Percentiles rank a stretch among this genome's conserved stretches.
phyloP scores from a whole-genome alignment of 2,888 invertebrate species.

The Seladonia tumulorum region DNA sequence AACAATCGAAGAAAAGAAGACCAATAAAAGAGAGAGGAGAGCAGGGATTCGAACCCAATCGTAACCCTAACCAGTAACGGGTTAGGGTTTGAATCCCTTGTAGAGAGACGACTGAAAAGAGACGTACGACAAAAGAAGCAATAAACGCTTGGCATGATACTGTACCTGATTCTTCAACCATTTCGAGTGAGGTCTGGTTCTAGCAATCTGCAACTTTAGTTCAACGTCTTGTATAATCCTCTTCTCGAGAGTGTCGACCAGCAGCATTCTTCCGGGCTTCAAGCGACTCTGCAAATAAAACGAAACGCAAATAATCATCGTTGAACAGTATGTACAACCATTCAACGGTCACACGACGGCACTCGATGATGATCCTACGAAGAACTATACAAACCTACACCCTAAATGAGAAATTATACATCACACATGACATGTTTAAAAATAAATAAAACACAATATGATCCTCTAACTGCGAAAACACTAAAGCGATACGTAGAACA shows the following conservation, averaged over 20 bases:
- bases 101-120: not conserved
- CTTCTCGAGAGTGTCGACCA: slow-evolving; percentile 97
- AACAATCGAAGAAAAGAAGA: not conserved
- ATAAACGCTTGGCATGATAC: slow-evolving; percentile 9
- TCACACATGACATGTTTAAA: slow-evolving; percentile 79
- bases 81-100: too few relatives aligned
- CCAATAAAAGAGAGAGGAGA: not conserved
- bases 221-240: slow-evolving; percentile 97
- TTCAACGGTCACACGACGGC: slow-evolving; percentile 77
- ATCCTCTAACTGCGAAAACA: slow-evolving; percentile 64
- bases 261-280: slow-evolving; percentile 98
- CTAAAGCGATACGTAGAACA: slow-evolving; percentile 61
- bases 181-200: slow-evolving; percentile 93
- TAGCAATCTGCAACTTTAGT: slow-evolving; percentile 94
- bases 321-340: slow-evolving; percentile 69
- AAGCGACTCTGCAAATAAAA: slow-evolving; percentile 92
- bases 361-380: slow-evolving; percentile 81
- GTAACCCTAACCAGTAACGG: too few relatives aligned
- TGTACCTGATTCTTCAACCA: slow-evolving; percentile 96
- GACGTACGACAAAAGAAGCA: not conserved
- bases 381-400: slow-evolving; percentile 81
- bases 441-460: slow-evolving; percentile 80
- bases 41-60: too few relatives aligned
- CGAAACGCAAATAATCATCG: slow-evolving; percentile 73
- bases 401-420: slow-evolving; percentile 81